Evolutionary conservation across 2,797 vertebrate species (phyloP).

Genomic region (Enteromius radiatus): DNA sequence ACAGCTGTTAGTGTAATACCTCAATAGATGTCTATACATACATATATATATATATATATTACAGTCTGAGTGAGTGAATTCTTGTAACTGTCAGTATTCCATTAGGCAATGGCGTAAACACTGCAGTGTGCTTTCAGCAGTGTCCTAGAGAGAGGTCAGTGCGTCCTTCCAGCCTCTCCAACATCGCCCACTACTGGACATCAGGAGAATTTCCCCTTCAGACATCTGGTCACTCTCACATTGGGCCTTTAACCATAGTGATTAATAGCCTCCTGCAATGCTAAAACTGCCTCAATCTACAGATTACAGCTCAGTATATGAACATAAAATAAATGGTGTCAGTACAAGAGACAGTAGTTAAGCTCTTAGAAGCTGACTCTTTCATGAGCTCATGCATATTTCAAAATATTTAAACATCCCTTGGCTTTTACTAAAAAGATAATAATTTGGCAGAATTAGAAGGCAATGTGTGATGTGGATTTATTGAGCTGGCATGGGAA

Average conservation of each 20-base stretch:
- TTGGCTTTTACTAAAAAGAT: slow-evolving; percentile 31
- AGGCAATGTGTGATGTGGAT: slow-evolving; percentile 36
- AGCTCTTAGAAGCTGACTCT: slow-evolving; percentile 6
- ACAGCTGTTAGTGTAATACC: not conserved
- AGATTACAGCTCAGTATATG: not conserved
- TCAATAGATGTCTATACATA: not conserved
- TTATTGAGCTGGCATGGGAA: slow-evolving; percentile 41
- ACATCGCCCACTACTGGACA: slow-evolving; percentile 79
- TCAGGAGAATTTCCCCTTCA: slow-evolving; percentile 49
- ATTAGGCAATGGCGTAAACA: slow-evolving; percentile 40
- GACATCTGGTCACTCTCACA: slow-evolving; percentile 46
- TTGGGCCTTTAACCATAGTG: slow-evolving; percentile 24
- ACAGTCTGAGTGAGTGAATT: slow-evolving; percentile 35
- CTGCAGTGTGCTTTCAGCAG: slow-evolving; percentile 55
- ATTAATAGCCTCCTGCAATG: slow-evolving; percentile 59
- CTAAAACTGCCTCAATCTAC: slow-evolving; percentile 23
- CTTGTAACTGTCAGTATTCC: slow-evolving; percentile 43
- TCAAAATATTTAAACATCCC: slow-evolving; percentile 42
- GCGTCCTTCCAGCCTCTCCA: slow-evolving; percentile 70
- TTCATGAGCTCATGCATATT: slow-evolving; percentile 31
- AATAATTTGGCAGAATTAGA: slow-evolving; percentile 36
- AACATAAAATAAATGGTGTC: slow-evolving; percentile 19
- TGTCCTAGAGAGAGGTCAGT: slow-evolving; percentile 64
- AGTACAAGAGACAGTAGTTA: slow-evolving; percentile 6
- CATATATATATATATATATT: not conserved